Base-by-base conservation (phyloP, 2,113 vertebrate genomes). In the Phaethon lepturus region DNA sequence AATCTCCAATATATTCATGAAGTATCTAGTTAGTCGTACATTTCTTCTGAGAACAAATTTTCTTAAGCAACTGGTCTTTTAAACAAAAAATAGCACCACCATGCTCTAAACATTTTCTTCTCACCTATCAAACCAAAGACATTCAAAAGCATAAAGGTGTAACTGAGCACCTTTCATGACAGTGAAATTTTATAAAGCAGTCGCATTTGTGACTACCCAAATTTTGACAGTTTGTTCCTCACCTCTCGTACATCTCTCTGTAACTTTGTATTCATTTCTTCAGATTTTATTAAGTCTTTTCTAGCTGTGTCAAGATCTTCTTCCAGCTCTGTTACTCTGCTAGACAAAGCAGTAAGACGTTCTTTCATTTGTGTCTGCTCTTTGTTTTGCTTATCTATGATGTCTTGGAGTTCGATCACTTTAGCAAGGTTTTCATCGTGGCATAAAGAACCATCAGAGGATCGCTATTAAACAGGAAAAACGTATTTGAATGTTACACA, bases 171-270 rank as follows among this genome's bases (percentile, higher is more conserved):
- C 13, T 38, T 38, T 38, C 23, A 1, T 6, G 11, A 78, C 17
- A 77, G 2, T 47, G 20, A 56, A 12, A 42, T 85, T 45, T 69
- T 33, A 33, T 7, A 7, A 16, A 79, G 19, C 38, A 83, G 14
- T 6, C 26, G 31, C 22, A 69, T 40, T 58, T 62, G 42, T 7
- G 12, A 50, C 44, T 62, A 31, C 33, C n/a, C 55, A 71, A 8
- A 80, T 13, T 42, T 38, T 73, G 14, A 31, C 17, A 72, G 22
- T 1, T 66, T 10, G 13, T 7, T 88, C 69, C 98, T 98, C 93
- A 99, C 99, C 98, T 99, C 99, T 85, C 99, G 98, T 31, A 99
- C 98, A 60, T 99, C 99, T 53, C 99, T 99, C 97, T 99, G 99
- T 42, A 99, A 93, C 49, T 99, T 98, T 0, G 99, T 99, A 97